phyloP scores from a whole-genome alignment of 2,888 invertebrate species.

The Polyommatus iphigenia region DNA sequence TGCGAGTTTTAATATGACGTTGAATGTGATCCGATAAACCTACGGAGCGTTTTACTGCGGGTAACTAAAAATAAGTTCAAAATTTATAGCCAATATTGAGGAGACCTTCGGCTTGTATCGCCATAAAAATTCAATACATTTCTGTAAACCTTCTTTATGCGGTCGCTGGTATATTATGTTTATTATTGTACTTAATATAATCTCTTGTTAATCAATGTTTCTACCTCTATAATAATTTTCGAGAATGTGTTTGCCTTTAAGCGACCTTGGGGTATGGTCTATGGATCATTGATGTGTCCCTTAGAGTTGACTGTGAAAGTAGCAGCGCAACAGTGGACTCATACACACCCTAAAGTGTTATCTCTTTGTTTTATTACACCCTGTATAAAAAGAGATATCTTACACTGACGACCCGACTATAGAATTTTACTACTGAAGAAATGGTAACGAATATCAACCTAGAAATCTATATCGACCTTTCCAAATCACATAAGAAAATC shows the following conservation, averaged over 20 bases:
- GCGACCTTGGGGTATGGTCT: too few relatives aligned
- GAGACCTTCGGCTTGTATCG: conserved; percentile 15
- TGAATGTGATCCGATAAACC: conserved; percentile 25
- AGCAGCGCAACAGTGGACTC: too few relatives aligned
- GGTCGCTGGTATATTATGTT: background rate
- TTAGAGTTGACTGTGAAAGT: too few relatives aligned
- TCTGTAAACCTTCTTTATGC: background rate
- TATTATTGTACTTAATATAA: background rate
- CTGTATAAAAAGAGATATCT: too few relatives aligned
- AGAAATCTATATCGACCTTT: background rate
- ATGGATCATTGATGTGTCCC: too few relatives aligned
- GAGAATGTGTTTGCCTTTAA: too few relatives aligned
- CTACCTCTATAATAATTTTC: too few relatives aligned
- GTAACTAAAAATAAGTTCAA: conserved; percentile 25
- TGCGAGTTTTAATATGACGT: conserved; percentile 16
- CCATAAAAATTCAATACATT: conserved; percentile 25
- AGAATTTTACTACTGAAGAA: too few relatives aligned
- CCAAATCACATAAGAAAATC: background rate
- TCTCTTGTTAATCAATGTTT: too few relatives aligned
- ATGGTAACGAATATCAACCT: background rate
- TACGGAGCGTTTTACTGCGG: conserved; percentile 6
- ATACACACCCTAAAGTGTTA: too few relatives aligned
- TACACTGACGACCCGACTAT: too few relatives aligned
- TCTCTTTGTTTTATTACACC: too few relatives aligned
- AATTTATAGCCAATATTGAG: conserved; percentile 27